A percentile compares a stretch with the other conserved stretches of the same genome.
Evolutionary conservation across 2,113 vertebrate species (phyloP).

Genomic region (Tringa solitaria): DNA sequence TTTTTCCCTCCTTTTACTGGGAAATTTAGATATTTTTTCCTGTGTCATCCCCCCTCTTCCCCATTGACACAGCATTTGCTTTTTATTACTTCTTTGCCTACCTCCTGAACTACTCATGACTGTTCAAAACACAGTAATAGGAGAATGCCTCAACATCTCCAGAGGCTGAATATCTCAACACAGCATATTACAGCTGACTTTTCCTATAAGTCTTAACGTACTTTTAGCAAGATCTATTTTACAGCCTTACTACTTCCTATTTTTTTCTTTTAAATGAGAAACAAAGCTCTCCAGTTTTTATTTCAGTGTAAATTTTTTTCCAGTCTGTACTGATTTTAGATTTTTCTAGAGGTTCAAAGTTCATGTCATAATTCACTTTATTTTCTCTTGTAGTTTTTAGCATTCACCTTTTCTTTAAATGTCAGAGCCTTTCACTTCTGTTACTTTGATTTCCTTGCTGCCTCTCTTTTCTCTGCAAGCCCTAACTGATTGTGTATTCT

Average conservation of each 20-base stretch:
- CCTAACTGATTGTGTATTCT: background rate
- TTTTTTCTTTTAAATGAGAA: background rate
- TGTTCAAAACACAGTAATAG: background rate
- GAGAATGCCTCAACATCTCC: background rate
- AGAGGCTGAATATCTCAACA: background rate
- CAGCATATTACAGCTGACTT: background rate
- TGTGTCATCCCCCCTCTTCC: too few species aligned
- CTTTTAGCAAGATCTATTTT: background rate
- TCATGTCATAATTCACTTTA: background rate
- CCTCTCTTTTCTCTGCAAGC: background rate
- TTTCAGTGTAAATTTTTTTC: background rate
- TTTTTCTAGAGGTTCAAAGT: background rate
- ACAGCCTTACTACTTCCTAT: background rate
- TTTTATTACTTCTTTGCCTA: background rate
- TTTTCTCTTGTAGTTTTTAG: background rate
- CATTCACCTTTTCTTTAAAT: constrained; percentile 4
- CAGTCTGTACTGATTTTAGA: background rate
- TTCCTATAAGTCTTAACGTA: background rate
- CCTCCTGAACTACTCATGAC: background rate
- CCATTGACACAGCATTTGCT: background rate
- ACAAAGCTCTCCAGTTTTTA: background rate
- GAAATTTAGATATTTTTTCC: background rate
- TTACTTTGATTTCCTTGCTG: background rate
- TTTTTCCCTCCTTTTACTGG: background rate
- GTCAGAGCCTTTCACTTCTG: constrained; percentile 55